Percentiles rank a stretch among this genome's conserved stretches.
Evolutionary conservation across 2,113 vertebrate genomes (phyloP).

Genomic region (Propithecus coquereli): DNA sequence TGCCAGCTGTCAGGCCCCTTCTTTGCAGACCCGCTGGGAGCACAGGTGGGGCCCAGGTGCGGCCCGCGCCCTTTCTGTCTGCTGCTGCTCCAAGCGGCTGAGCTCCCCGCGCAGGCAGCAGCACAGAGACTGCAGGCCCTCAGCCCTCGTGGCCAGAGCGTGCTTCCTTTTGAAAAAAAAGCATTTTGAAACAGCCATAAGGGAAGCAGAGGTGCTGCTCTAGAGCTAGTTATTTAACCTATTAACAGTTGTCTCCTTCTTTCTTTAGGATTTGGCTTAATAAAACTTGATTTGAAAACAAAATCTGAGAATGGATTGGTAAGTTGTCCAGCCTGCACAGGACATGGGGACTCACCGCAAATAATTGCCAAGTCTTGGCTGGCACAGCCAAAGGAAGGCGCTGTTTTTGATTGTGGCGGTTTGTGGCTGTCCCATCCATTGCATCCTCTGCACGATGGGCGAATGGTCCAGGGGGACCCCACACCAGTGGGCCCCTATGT

Average conservation of each 20-base stretch:
- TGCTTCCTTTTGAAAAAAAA: background rate
- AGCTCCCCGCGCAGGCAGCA: background rate
- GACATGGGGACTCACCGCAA: background rate
- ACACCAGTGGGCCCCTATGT: fast-evolving
- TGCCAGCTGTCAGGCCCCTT: background rate
- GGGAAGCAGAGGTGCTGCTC: background rate
- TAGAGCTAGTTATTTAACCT: background rate
- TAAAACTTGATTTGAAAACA: slow-evolving; percentile 98
- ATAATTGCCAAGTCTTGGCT: background rate
- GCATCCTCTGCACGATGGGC: background rate
- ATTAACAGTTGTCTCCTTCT: slow-evolving; percentile 24
- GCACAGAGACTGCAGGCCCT: background rate
- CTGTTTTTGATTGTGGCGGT: background rate
- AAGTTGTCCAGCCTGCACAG: slow-evolving; percentile 73
- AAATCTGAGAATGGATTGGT: slow-evolving; percentile 98
- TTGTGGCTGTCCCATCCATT: background rate
- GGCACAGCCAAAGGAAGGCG: background rate
- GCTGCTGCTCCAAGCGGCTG: background rate
- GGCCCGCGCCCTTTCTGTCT: background rate
- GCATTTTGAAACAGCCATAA: background rate
- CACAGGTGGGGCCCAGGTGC: background rate
- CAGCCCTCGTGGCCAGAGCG: fast-evolving
- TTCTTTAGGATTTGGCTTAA: slow-evolving; percentile 93
- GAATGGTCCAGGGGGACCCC: background rate
- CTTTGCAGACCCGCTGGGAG: background rate